Conservation (phyloP, 2,888 invertebrate species). For the Ormyrus nitidulus region DNA sequence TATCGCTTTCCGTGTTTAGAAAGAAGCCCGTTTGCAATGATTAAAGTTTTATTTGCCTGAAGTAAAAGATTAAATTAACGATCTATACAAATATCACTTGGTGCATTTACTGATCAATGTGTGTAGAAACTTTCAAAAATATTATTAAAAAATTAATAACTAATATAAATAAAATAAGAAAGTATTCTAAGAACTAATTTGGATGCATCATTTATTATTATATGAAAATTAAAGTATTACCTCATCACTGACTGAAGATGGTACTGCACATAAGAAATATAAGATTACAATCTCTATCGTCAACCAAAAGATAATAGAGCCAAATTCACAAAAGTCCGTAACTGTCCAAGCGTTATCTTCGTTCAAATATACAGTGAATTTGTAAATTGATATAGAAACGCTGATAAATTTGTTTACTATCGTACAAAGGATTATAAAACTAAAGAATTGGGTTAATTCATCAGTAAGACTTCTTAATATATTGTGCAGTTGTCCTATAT, state of each 20-base stretch:
- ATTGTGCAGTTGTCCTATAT: slow-evolving; percentile 1
- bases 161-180: no score
- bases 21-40: neutral
- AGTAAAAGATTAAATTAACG: neutral
- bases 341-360: neutral
- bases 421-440: slow-evolving; percentile 7
- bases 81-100: no score
- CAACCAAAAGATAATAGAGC: slow-evolving; percentile 37
- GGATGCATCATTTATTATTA: neutral
- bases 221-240: neutral
- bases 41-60: slow-evolving; percentile 14
- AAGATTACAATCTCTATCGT: slow-evolving; percentile 16
- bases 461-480: neutral
- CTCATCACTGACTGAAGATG: slow-evolving; percentile 20
- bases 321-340: slow-evolving; percentile 29
- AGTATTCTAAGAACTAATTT: neutral
- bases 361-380: slow-evolving; percentile 15
- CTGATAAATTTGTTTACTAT: slow-evolving; percentile 27
- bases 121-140: no score
- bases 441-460: slow-evolving; percentile 15
- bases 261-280: slow-evolving; percentile 32
- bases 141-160: neutral
- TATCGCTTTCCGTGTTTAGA: neutral
- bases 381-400: slow-evolving; percentile 12
- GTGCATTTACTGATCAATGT: no score